A percentile compares a stretch with the other conserved stretches of the same genome.
Evolutionary conservation across 2,888 invertebrate genomes (phyloP).

Genomic region (Arrhopalites spinosus): DNA sequence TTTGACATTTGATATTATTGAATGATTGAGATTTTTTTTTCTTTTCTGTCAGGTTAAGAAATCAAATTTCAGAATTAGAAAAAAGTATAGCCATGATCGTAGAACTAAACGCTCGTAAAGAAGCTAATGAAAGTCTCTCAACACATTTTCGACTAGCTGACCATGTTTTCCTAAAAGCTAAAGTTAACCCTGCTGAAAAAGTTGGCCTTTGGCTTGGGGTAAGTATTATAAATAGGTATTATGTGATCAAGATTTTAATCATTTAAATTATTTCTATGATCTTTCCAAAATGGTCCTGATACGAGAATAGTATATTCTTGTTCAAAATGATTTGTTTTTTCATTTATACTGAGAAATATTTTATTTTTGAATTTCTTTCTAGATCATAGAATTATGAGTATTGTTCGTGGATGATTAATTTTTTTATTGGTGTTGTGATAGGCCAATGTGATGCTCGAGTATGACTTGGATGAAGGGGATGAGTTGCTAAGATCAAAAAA

Average conservation of each 20-base stretch:
- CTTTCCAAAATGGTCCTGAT: neutral
- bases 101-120: conserved; percentile 79
- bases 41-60: conserved; percentile 67
- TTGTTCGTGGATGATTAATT: no score
- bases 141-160: conserved; percentile 91
- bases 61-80: conserved; percentile 93
- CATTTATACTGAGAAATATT: no score
- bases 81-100: conserved; percentile 90
- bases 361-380: no score
- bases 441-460: conserved; percentile 97
- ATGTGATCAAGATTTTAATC: no score
- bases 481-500: conserved; percentile 71
- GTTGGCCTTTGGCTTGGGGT: conserved; percentile 73
- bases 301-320: no score
- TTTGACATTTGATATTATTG: neutral
- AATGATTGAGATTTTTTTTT: conserved; percentile 4
- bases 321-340: no score
- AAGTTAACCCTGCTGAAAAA: conserved; percentile 84
- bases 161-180: conserved; percentile 85
- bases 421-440: conserved; percentile 47
- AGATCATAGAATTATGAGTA: no score
- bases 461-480: conserved; percentile 88
- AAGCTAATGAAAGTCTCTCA: conserved; percentile 70
- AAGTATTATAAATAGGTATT: conserved; percentile 56
- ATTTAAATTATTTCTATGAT: neutral